These are phyloP conservation scores for Scaptomyza hsui DNA, from an alignment of 1,140 invertebrate species.

Conservation along the genomic window DNA sequence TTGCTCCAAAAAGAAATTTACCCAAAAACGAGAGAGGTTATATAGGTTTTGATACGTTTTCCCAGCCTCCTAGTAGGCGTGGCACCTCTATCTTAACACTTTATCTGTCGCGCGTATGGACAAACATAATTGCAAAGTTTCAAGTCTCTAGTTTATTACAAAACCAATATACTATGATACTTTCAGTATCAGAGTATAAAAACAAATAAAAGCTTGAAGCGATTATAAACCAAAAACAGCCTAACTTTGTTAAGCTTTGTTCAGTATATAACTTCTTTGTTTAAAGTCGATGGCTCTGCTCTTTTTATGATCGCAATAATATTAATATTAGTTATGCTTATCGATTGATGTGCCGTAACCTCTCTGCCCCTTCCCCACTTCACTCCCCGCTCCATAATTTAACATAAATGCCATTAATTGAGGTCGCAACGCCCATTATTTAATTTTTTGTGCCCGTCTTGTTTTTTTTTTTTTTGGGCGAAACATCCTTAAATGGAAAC, in stretches of 20 bases:
- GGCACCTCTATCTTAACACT: too few species aligned
- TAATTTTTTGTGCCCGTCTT: neutral
- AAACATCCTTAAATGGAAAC: conserved; percentile 33
- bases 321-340: neutral
- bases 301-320: conserved; percentile 2
- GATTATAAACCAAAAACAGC: neutral
- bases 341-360: neutral
- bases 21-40: too few species aligned
- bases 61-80: too few species aligned
- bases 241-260: neutral
- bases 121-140: too few species aligned
- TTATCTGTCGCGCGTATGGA: too few species aligned
- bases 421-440: conserved; percentile 42
- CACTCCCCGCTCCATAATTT: neutral
- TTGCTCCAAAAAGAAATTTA: too few species aligned
- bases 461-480: neutral
- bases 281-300: neutral
- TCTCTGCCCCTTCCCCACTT: neutral
- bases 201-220: neutral
- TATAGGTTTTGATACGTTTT: too few species aligned
- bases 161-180: too few species aligned
- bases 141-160: too few species aligned
- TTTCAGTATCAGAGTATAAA: too few species aligned
- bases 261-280: neutral
- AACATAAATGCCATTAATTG: conserved; percentile 67